Evolutionary conservation across 2,797 vertebrate species (phyloP).

Genomic region (Poeciliopsis paucimaculata): DNA sequence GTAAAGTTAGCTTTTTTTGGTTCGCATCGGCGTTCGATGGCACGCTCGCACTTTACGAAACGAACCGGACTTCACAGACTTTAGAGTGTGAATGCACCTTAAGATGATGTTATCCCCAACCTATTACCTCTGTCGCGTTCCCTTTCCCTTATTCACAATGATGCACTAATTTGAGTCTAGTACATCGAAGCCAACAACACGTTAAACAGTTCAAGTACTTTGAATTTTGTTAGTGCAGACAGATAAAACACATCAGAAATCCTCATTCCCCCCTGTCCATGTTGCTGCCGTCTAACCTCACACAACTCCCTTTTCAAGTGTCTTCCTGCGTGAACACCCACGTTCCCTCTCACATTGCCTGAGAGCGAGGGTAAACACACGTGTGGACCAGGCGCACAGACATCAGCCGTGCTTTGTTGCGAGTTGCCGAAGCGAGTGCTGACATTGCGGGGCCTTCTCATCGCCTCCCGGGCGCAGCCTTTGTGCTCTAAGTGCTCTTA

Average conservation of each 20-base stretch:
- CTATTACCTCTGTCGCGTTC: not conserved
- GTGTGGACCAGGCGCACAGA: constrained; percentile 38
- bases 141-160: not conserved
- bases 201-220: not conserved
- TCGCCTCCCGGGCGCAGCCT: constrained; percentile 47
- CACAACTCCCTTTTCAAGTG: constrained; percentile 8
- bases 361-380: constrained; percentile 57
- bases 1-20: too few relatives aligned
- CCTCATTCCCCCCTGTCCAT: constrained; percentile 6
- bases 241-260: not conserved
- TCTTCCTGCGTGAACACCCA: constrained; percentile 13
- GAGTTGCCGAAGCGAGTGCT: constrained; percentile 41
- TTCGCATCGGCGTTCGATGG: too few relatives aligned
- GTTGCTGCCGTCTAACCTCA: constrained; percentile 18
- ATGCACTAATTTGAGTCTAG: not conserved
- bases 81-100: too few relatives aligned
- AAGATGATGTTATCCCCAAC: not conserved
- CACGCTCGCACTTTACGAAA: too few relatives aligned
- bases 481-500: constrained; percentile 55
- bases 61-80: too few relatives aligned
- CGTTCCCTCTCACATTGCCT: constrained; percentile 44
- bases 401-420: constrained; percentile 7
- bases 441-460: constrained; percentile 42
- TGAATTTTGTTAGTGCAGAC: not conserved
- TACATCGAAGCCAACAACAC: not conserved